phyloP scores from a whole-genome alignment of 1,140 invertebrate genomes.

The Trichoplusia ni region DNA sequence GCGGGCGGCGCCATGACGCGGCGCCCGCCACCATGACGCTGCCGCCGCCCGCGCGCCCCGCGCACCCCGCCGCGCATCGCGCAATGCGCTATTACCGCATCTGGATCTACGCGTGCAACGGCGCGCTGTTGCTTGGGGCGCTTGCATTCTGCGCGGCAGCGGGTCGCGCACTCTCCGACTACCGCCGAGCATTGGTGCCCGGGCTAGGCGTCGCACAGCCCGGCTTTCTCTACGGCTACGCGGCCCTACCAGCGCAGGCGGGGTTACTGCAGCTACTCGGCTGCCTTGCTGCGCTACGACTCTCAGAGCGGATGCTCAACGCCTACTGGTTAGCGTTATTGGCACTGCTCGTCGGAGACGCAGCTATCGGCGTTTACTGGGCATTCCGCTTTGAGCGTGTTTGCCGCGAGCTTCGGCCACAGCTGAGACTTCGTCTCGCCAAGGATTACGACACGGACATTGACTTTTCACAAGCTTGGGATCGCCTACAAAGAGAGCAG shows the following conservation, averaged over 20 bases:
- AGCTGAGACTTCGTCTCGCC: constrained; percentile 82
- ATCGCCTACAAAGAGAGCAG: constrained; percentile 88
- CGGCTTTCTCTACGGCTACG: constrained; percentile 92
- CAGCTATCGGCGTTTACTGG: constrained; percentile 93
- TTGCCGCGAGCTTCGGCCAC: constrained; percentile 86
- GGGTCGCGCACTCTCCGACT: constrained; percentile 87
- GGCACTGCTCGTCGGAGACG: constrained; percentile 91
- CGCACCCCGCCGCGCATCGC: constrained; percentile 74
- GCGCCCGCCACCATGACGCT: constrained; percentile 77
- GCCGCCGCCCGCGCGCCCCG: constrained; percentile 76
- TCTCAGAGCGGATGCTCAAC: constrained; percentile 91
- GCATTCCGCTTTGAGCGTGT: constrained; percentile 91
- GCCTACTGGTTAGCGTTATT: constrained; percentile 92
- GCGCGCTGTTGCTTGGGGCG: constrained; percentile 90
- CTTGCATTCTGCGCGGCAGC: constrained; percentile 90
- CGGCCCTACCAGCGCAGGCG: constrained; percentile 88
- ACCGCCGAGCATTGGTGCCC: constrained; percentile 86
- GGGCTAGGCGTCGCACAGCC: constrained; percentile 89
- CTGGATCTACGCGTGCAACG: constrained; percentile 96
- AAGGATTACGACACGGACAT: constrained; percentile 88
- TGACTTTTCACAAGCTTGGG: constrained; percentile 90
- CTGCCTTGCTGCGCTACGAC: constrained; percentile 89
- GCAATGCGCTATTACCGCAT: constrained; percentile 90
- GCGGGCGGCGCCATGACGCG: constrained; percentile 75
- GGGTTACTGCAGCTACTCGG: constrained; percentile 88